Conservation (phyloP, 2,797 vertebrate species). For the Lemur catta region DNA sequence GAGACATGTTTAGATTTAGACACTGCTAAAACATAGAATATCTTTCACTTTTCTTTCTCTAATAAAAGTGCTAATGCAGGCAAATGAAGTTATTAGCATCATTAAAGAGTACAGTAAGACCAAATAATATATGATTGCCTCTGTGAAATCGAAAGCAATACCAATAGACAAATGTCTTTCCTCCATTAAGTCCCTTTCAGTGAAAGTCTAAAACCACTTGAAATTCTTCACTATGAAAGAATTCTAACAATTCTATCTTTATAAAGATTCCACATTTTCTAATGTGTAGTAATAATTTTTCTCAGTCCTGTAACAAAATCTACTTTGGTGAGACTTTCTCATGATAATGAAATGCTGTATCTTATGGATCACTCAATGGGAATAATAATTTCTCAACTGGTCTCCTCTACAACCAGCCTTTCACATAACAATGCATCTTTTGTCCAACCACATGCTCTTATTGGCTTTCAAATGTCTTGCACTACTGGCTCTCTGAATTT, state of each 20-base stretch:
- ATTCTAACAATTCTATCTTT: neutral
- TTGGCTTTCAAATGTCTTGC: constrained; percentile 48
- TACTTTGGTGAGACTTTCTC: neutral
- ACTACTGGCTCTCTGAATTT: constrained; percentile 23
- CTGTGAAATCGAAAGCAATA: neutral
- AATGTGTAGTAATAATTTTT: neutral
- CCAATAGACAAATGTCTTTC: neutral
- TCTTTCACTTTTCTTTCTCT: neutral
- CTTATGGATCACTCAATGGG: neutral
- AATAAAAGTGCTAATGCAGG: neutral
- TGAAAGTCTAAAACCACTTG: neutral
- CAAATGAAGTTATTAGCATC: neutral
- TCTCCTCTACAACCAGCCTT: neutral
- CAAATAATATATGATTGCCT: neutral
- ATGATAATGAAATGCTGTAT: neutral
- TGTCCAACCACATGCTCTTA: neutral
- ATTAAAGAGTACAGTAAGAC: neutral
- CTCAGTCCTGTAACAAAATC: neutral
- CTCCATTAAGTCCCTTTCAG: neutral
- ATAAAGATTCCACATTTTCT: neutral
- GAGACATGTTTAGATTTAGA: constrained; percentile 10
- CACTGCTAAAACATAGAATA: neutral
- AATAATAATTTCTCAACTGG: constrained; percentile 44
- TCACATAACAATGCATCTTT: constrained; percentile 29
- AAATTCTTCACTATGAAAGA: neutral